Evolutionary conservation across 2,113 vertebrate species (phyloP).

Genomic region (Myrmecobius fasciatus): DNA sequence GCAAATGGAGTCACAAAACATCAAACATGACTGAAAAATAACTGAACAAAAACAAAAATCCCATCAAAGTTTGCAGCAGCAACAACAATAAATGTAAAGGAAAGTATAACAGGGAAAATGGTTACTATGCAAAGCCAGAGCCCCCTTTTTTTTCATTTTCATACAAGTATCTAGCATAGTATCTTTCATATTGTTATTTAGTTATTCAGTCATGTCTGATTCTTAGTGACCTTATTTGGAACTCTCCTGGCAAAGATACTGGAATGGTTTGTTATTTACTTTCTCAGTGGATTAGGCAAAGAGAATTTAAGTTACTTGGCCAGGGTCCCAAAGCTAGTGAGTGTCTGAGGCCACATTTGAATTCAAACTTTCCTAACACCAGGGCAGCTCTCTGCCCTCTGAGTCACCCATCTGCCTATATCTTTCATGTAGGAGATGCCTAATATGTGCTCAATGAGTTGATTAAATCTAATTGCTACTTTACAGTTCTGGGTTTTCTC

Average conservation of each 20-base stretch:
- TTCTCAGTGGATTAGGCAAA: not conserved
- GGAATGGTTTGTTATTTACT: not conserved
- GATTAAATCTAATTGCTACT: not conserved
- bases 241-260: not conserved
- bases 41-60: not conserved
- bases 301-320: not conserved
- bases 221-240: not conserved
- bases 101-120: slow-evolving; percentile 41
- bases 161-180: not conserved
- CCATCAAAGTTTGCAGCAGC: slow-evolving; percentile 44
- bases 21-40: not conserved
- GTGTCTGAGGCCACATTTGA: not conserved
- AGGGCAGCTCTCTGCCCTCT: not conserved
- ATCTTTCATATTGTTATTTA: not conserved
- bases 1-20: no score
- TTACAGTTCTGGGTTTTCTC: not conserved
- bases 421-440: not conserved
- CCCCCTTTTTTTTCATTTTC: not conserved
- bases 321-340: not conserved
- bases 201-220: not conserved
- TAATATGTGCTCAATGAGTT: not conserved
- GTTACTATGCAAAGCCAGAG: slow-evolving; percentile 39
- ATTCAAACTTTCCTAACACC: not conserved
- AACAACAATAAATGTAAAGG: slow-evolving; percentile 48
- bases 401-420: not conserved